These are phyloP conservation scores for Chouioia cunea DNA, from an alignment of 2,888 invertebrate species.

Conservation along the genomic window DNA sequence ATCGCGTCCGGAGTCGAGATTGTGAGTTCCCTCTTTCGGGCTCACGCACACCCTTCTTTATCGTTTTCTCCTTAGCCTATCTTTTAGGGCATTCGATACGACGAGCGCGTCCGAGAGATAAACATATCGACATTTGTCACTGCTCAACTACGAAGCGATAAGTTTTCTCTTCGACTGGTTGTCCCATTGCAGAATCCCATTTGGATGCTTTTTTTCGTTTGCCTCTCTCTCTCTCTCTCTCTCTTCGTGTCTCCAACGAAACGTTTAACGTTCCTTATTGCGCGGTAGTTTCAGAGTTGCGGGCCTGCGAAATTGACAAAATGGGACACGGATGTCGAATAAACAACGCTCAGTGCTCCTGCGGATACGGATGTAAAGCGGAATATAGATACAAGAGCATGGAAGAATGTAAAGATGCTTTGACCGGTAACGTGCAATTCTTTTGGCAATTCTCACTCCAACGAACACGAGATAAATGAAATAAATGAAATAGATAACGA, in stretches of 20 bases:
- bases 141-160: neutral
- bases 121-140: slow-evolving; percentile 2
- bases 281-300: slow-evolving; percentile 18
- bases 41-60: slow-evolving; percentile 39
- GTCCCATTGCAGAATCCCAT: no score
- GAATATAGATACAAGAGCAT: slow-evolving; percentile 76
- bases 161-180: slow-evolving; percentile 3
- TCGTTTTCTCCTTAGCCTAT: slow-evolving; percentile 40
- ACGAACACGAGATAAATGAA: no score
- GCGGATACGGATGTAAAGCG: slow-evolving; percentile 76
- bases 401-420: slow-evolving; percentile 74
- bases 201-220: neutral
- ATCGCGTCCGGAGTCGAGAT: slow-evolving; percentile 39
- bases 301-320: slow-evolving; percentile 72
- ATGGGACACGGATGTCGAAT: slow-evolving; percentile 77
- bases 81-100: slow-evolving; percentile 41
- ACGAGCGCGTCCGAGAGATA: slow-evolving; percentile 17
- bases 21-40: neutral
- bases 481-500: no score
- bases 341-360: slow-evolving; percentile 73
- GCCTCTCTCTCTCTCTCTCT: neutral
- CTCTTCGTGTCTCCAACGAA: slow-evolving; percentile 44
- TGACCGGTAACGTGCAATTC: slow-evolving; percentile 71
- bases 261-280: no score
- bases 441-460: no score